These are phyloP conservation scores for Verasper variegatus DNA, from an alignment of 2,113 vertebrate genomes.

Conservation along the genomic window DNA sequence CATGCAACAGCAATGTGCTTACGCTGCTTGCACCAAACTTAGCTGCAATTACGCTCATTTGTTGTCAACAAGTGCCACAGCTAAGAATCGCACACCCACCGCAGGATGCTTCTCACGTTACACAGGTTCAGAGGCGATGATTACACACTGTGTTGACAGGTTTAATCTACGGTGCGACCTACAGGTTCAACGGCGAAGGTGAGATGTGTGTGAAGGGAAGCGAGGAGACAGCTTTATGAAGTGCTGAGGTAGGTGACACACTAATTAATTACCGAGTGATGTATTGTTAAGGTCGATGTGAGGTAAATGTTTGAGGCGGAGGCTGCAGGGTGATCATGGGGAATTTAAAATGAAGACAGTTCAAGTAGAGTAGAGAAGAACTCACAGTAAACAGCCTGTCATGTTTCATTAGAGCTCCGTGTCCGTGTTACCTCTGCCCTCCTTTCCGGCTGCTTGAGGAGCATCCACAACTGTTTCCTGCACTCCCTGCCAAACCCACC, in stretches of 20 bases:
- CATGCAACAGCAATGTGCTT: background rate
- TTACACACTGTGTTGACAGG: conserved; percentile 7
- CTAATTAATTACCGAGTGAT: background rate
- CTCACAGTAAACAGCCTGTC: background rate
- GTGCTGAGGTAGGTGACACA: conserved; percentile 5
- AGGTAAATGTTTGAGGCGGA: background rate
- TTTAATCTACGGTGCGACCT: conserved; percentile 26
- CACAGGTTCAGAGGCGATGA: background rate
- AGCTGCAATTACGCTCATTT: background rate
- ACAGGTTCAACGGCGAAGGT: background rate
- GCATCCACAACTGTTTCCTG: too few relatives aligned
- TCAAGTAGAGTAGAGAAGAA: background rate
- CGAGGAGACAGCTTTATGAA: conserved; percentile 14
- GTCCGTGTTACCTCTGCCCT: background rate
- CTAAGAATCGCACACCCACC: background rate
- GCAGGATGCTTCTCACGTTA: conserved; percentile 1
- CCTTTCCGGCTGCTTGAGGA: background rate
- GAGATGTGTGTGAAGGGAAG: conserved; percentile 20
- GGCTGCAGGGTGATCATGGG: background rate
- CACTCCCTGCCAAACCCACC: conserved; percentile 17
- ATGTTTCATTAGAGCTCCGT: conserved; percentile 7
- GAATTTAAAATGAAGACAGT: conserved; percentile 16
- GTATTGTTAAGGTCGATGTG: background rate
- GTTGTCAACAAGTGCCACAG: conserved; percentile 7
- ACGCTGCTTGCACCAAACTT: background rate